phyloP scores from a whole-genome alignment of 2,113 vertebrate species.

The Bombycilla garrulus region DNA sequence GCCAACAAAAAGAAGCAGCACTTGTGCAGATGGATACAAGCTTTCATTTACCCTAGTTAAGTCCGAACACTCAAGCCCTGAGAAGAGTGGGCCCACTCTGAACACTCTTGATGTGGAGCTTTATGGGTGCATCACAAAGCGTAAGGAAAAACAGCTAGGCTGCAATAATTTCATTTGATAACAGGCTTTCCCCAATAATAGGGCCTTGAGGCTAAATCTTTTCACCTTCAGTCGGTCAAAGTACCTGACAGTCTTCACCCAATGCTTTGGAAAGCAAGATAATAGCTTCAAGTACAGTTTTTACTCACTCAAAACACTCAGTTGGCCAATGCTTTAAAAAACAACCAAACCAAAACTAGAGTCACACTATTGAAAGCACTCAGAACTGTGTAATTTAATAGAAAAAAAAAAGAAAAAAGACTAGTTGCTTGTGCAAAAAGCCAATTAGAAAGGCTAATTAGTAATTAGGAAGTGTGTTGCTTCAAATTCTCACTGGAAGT shows the following conservation, averaged over 20 bases:
- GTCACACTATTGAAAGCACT: not conserved
- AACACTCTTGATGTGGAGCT: not conserved
- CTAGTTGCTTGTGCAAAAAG: not conserved
- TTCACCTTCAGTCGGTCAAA: not conserved
- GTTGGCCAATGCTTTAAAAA: not conserved
- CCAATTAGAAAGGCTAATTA: not conserved
- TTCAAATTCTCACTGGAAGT: not conserved
- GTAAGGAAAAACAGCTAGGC: not conserved
- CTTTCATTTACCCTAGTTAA: not conserved
- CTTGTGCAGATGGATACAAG: not conserved
- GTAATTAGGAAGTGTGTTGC: not conserved
- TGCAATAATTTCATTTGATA: not conserved
- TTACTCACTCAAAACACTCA: not conserved
- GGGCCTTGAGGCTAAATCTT: not conserved
- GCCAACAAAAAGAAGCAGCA: not conserved
- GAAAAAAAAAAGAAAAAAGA: not conserved
- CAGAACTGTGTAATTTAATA: not conserved
- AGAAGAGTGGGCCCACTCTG: fast-evolving
- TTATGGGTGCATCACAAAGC: fast-evolving
- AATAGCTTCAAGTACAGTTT: not conserved
- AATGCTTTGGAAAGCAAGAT: not conserved
- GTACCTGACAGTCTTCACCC: not conserved
- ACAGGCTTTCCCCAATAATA: not conserved
- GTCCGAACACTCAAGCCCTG: not conserved
- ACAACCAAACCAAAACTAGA: not conserved